Conservation (phyloP, 2,797 vertebrate genomes). For the Sciurus carolinensis region DNA sequence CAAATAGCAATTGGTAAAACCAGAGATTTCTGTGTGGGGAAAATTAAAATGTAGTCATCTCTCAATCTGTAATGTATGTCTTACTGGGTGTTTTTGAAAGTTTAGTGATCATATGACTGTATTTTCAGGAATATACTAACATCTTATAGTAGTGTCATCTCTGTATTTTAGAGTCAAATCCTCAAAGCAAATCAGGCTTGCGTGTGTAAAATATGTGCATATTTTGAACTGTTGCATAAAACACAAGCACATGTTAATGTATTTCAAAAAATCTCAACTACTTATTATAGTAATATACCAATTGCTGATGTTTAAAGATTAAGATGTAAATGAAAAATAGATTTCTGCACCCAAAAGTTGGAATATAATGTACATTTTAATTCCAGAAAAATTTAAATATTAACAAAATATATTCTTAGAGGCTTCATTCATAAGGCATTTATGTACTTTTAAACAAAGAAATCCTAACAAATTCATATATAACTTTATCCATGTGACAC, state of each 20-base stretch:
- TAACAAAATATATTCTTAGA: neutral
- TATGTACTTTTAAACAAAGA: neutral
- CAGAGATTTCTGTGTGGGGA: conserved; percentile 44
- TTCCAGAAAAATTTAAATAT: conserved; percentile 51
- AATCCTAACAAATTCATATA: neutral
- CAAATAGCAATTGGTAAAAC: conserved; percentile 63
- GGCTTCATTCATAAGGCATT: neutral
- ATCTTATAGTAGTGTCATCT: conserved; percentile 57
- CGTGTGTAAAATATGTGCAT: conserved; percentile 77
- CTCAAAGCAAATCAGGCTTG: conserved; percentile 73
- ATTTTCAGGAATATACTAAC: conserved; percentile 65
- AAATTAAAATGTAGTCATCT: conserved; percentile 68
- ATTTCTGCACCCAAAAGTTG: neutral
- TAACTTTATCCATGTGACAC: neutral
- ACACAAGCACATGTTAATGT: conserved; percentile 61
- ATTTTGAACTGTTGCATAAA: conserved; percentile 68
- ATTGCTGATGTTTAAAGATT: conserved; percentile 37
- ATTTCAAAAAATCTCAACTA: conserved; percentile 60
- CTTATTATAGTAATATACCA: conserved; percentile 38
- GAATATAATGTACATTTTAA: conserved; percentile 39
- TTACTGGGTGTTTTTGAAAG: conserved; percentile 68
- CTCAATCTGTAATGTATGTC: conserved; percentile 45
- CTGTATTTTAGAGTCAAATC: conserved; percentile 61
- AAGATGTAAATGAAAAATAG: conserved; percentile 42
- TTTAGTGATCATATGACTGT: conserved; percentile 55